These are phyloP conservation scores for Leucopsar rothschildi DNA, from an alignment of 2,113 vertebrate species.

Conservation along the genomic window DNA sequence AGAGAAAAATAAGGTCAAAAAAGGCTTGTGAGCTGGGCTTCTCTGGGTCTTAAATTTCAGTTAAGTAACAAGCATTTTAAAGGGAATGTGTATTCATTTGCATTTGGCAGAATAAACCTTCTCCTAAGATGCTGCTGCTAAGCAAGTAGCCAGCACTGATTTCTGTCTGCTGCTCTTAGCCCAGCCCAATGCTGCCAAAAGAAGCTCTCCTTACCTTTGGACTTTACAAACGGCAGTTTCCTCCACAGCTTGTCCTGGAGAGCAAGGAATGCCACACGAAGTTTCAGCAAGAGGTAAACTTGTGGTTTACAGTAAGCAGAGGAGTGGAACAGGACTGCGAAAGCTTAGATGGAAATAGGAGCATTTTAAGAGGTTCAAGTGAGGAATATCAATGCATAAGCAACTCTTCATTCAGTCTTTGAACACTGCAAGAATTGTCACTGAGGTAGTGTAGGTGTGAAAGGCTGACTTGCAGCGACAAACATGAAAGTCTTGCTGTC, in stretches of 20 bases:
- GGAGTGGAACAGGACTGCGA: not conserved
- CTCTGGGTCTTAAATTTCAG: not conserved
- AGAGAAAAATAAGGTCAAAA: not conserved
- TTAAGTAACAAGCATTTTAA: not conserved
- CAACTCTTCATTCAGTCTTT: not conserved
- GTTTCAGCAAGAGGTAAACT: not conserved
- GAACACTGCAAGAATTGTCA: not conserved
- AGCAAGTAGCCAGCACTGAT: not conserved
- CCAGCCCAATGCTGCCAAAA: not conserved
- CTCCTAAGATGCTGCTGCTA: not conserved
- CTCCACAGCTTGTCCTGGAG: not conserved
- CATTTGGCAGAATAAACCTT: not conserved
- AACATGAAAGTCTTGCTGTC: not conserved
- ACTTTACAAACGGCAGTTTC: not conserved
- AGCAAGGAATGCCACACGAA: not conserved
- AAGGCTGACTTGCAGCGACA: not conserved
- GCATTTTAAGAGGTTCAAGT: not conserved
- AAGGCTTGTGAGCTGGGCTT: not conserved
- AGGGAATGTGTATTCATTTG: not conserved
- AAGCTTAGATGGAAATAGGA: not conserved
- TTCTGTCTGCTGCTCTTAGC: not conserved
- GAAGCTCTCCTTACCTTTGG: not conserved
- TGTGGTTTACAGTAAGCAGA: not conserved
- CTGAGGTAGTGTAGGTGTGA: not conserved
- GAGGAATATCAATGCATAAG: not conserved